phyloP scores from a whole-genome alignment of 2,888 invertebrate species.

The Girardia tigrina region DNA sequence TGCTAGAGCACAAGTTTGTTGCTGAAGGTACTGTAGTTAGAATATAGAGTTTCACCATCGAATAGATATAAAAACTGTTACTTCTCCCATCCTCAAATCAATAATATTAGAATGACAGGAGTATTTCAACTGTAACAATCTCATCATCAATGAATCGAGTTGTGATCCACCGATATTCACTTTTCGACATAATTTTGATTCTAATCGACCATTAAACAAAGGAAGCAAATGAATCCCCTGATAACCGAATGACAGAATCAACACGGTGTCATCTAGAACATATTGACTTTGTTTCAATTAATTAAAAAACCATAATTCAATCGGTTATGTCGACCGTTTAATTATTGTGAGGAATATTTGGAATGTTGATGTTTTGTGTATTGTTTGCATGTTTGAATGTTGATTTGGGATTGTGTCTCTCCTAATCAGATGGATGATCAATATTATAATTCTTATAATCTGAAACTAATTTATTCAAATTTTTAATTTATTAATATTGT shows the following conservation, averaged over 20 bases:
- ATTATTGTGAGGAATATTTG: too few relatives aligned
- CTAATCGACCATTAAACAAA: slow-evolving; percentile 58
- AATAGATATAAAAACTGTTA: slow-evolving; percentile 40
- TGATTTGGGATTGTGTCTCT: too few relatives aligned
- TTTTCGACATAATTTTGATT: slow-evolving; percentile 61
- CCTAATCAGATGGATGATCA: too few relatives aligned
- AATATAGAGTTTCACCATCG: not conserved
- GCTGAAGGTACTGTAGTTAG: slow-evolving; percentile 1
- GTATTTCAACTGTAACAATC: slow-evolving; percentile 76
- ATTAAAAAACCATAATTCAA: too few relatives aligned
- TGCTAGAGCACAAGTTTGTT: not conserved
- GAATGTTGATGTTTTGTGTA: too few relatives aligned
- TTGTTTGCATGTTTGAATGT: too few relatives aligned
- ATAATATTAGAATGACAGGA: slow-evolving; percentile 76
- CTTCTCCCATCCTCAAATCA: slow-evolving; percentile 70
- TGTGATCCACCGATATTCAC: slow-evolving; percentile 77
- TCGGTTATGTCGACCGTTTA: too few relatives aligned
- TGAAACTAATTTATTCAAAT: too few relatives aligned
- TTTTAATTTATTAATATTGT: too few relatives aligned
- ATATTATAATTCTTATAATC: too few relatives aligned
- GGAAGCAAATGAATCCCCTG: slow-evolving; percentile 76
- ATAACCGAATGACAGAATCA: slow-evolving; percentile 72
- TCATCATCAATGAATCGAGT: slow-evolving; percentile 68
- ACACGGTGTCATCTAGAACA: slow-evolving; percentile 50
- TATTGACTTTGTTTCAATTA: too few relatives aligned